Evolutionary conservation across 53 echinoderm and acorn worm genomes (phyloP), one percentile per base, ranked within the genome.

Genomic region (Henricia sp.): DNA sequence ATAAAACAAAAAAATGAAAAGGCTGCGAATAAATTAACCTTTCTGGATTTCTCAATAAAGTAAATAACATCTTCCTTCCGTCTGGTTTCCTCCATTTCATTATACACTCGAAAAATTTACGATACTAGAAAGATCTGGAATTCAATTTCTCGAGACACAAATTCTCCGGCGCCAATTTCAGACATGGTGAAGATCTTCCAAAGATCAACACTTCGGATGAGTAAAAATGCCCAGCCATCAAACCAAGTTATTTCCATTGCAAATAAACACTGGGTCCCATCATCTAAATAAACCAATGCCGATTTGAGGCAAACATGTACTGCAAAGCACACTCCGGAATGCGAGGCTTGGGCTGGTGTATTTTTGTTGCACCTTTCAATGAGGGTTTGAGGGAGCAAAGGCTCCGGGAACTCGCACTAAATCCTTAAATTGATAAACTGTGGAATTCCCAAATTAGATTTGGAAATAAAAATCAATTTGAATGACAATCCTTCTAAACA

Each of bases 241-340:
- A 68, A 62, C 46, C 34, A 12, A 80, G 80, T 63, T 80, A 80
- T 80, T 64, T 64, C 48, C 63, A 43, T 32, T 6, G 34, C 62
- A 80, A 80, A 80, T 80, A 80, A 80, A 80, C 80, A 80, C 33
- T n/a, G 33, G 21, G 21, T 25, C 27, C 34, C 27, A 8, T 58
- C 30, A 27, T 28, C 44, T 29, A 28, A 70, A 70, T 44, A 28
- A 70, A 46, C 42, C 37, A 43, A 4, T 1, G 68, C 12, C 68
- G 43, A 68, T 70, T 43, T 25, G 43, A 70, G 25, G 1, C 44
- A 70, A 43, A 70, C 46, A 27, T 70, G 70, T 44, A 25, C 29
- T 5, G 28, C 27, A 44, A 70, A 9, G 10, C 21, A 28, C 23
- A 29, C 46, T 12, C 27, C 3, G 70, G 70, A 70, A 70, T 70